Percentiles rank a stretch among this genome's conserved stretches.
These are phyloP conservation scores for rabbit (Oryctolagus cuniculus) DNA, from an alignment of 2,113 vertebrate genomes.

Conservation along the genomic window DNA sequence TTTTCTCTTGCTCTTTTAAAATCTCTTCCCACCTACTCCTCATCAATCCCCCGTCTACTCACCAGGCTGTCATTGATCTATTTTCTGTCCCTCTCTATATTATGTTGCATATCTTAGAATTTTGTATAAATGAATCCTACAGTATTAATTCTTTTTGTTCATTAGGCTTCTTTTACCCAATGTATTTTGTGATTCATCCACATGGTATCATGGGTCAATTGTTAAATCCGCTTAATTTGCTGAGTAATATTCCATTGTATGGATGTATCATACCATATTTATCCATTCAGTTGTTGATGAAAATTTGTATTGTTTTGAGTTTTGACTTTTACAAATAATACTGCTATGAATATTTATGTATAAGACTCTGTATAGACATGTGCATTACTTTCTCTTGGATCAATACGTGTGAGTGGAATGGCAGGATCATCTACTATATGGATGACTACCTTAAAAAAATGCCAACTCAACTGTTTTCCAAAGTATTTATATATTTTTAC, in stretches of 20 bases:
- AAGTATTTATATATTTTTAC: background rate
- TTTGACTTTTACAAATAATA: background rate
- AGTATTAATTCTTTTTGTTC: background rate
- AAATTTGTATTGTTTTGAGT: background rate
- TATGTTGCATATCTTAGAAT: background rate
- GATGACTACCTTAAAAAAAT: background rate
- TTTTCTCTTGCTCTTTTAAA: background rate
- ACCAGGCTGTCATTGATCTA: background rate
- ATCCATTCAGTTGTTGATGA: background rate
- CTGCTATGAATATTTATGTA: background rate
- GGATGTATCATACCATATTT: background rate
- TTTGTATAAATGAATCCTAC: background rate
- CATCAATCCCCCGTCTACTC: rapidly evolving
- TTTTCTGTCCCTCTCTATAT: background rate
- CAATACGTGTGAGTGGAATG: background rate
- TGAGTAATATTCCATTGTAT: background rate
- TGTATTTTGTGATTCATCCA: background rate
- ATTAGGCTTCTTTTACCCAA: background rate
- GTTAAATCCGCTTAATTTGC: slow-evolving; percentile 1
- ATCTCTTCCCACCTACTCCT: background rate
- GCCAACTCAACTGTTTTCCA: background rate
- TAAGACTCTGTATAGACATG: background rate
- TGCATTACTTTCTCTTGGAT: background rate
- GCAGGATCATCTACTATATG: background rate
- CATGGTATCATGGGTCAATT: background rate